Percentiles rank a stretch among this genome's conserved stretches.
phyloP scores from a whole-genome alignment of 2,797 vertebrate genomes.

The Taeniopygia guttata region DNA sequence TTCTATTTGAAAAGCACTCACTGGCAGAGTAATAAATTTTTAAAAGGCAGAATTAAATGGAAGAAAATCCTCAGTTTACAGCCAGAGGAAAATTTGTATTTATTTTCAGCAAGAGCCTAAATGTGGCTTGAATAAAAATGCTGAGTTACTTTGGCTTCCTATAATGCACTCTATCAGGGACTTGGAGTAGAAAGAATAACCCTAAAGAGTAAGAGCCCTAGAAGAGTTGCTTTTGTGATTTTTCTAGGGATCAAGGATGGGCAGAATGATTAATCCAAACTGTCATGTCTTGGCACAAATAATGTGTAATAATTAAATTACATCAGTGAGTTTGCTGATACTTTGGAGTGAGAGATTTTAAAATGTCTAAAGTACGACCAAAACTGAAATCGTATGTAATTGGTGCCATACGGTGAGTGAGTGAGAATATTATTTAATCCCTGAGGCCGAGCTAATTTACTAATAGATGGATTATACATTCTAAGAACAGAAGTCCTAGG shows the following conservation, averaged over 20 bases:
- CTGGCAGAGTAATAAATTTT: not conserved
- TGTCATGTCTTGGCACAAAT: not conserved
- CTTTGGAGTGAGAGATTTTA: not conserved
- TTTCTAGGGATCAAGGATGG: not conserved
- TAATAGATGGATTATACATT: not conserved
- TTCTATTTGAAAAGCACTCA: not conserved
- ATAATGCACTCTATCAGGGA: not conserved
- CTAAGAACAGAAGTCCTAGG: not conserved
- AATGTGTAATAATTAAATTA: not conserved
- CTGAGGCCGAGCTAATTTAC: not conserved
- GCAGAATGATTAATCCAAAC: not conserved
- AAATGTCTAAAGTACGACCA: not conserved
- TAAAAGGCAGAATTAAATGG: not conserved
- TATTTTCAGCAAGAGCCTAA: not conserved
- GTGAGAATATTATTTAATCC: not conserved
- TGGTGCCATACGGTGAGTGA: not conserved
- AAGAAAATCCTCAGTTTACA: not conserved
- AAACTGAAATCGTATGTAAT: not conserved
- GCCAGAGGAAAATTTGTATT: not conserved
- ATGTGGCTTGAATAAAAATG: not conserved
- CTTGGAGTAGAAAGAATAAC: not conserved
- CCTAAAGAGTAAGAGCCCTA: not conserved
- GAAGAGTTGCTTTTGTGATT: not conserved
- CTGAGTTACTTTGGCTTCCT: not conserved
- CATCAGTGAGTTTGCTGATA: not conserved